These are phyloP conservation scores for Halcyon chelicuti DNA, from an alignment of 2,797 vertebrate species.

Conservation along the genomic window DNA sequence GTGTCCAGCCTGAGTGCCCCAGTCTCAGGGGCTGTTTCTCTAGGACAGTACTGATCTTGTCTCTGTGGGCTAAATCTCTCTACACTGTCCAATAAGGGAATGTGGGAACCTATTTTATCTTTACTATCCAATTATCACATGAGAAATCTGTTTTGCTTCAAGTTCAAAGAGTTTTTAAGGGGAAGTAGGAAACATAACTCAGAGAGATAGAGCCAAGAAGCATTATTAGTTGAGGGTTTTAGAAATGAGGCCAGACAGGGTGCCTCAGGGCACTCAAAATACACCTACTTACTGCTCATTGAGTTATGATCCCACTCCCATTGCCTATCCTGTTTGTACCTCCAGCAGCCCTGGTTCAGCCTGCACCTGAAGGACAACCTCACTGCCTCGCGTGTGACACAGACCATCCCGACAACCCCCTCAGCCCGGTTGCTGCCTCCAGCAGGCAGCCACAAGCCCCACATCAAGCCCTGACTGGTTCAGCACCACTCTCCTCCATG, in stretches of 20 bases:
- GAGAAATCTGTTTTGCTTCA: not conserved
- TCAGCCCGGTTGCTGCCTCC: not conserved
- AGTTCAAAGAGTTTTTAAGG: slow-evolving; percentile 10
- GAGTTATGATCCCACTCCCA: not conserved
- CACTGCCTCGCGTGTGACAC: accelerated
- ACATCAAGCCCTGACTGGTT: not conserved
- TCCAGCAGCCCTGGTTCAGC: not conserved
- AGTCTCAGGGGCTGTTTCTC: not conserved
- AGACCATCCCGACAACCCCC: not conserved
- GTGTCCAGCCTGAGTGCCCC: not conserved
- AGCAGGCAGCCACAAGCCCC: not conserved
- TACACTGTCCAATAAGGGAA: not conserved
- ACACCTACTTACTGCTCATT: not conserved
- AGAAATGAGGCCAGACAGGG: not conserved
- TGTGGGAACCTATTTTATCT: slow-evolving; percentile 7
- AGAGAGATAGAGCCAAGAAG: not conserved
- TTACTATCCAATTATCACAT: slow-evolving; percentile 20
- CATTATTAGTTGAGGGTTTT: not conserved
- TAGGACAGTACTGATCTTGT: not conserved
- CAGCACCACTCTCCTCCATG: accelerated
- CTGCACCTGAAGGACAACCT: not conserved
- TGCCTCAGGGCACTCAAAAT: not conserved
- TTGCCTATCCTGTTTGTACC: not conserved
- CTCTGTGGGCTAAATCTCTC: not conserved
- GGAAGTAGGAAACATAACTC: slow-evolving; percentile 12